A percentile compares a stretch with the other conserved stretches of the same genome.
phyloP scores from a whole-genome alignment of 2,888 invertebrate species.

The Eupithecia dodoneata region DNA sequence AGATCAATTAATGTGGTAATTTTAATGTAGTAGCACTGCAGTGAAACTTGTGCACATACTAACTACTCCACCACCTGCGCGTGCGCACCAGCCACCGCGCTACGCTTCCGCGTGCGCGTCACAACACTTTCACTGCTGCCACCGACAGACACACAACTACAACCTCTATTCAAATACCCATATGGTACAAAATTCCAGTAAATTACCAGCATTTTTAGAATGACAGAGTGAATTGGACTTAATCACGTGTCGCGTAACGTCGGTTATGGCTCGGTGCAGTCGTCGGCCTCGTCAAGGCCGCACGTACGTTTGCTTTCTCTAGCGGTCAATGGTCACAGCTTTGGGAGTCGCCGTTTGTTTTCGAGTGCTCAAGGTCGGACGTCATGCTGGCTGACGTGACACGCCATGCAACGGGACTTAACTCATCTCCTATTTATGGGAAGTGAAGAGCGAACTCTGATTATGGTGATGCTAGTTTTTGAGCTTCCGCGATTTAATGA shows the following conservation, averaged over 20 bases:
- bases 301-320: conserved; percentile 78
- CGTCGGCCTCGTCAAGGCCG: conserved; percentile 76
- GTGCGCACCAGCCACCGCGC: conserved; percentile 59
- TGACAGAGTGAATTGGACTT: conserved; percentile 55
- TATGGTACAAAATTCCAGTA: conserved; percentile 55
- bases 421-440: conserved; percentile 10
- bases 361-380: conserved; percentile 65
- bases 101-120: conserved; percentile 75
- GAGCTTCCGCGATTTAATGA: background rate
- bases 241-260: conserved; percentile 49
- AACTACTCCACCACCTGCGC: conserved; percentile 6
- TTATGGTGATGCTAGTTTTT: background rate
- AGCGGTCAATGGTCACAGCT: conserved; percentile 75
- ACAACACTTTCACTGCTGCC: conserved; percentile 77
- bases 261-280: conserved; percentile 45
- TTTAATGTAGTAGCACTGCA: background rate
- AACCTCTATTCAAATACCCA: conserved; percentile 51
- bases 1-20: background rate
- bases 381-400: conserved; percentile 34
- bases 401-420: conserved; percentile 27
- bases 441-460: background rate
- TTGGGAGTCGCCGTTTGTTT: conserved; percentile 56
- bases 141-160: conserved; percentile 55
- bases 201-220: conserved; percentile 49
- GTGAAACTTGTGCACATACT: conserved; percentile 14